Evolutionary conservation across 2,113 vertebrate genomes (phyloP), one percentile per base, ranked within the genome.

Genomic region (Peromyscus polionotus): DNA sequence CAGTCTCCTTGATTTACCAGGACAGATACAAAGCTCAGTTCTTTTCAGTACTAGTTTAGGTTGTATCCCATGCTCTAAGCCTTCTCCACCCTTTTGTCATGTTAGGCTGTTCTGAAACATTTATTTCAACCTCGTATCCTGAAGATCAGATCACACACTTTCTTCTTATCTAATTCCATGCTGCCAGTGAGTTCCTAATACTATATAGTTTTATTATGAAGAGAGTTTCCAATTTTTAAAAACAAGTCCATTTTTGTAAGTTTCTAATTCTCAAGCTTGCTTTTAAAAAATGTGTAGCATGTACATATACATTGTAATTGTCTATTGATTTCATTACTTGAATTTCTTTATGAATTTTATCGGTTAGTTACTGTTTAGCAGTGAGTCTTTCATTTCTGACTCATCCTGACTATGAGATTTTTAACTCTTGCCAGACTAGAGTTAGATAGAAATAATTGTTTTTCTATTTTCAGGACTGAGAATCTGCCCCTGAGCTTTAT

Each of bases 161-260:
- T 95, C 65, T 81, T 97, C 96, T 79, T 67, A 92, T 31, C 51
- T 90, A 16, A 88, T 96, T 94, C 31, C 51, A 75, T 33, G 83
- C 31, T 91, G 26, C 39, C 79, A 84, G 3, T 20, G 22, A 80
- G 19, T 83, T 83, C 20, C 91, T 96, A 63, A 75, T 63, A 85
- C 91, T 91, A 70, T 3, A 88, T 3, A 88, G 5, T 92, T 93
- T 95, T 63, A 95, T 22, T 13, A 63, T 90, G 13, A 93, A 36
- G 24, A 31, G 94, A 24, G 68, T 59, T 93, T 77, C 12, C 45
- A 45, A 80, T 72, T 80, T 80, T 93, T 39, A n/a, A 22, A 76
- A 90, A 87, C 90, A 13, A 73, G 5, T 93, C 36, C 54, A 51
- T 33, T 94, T 79, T 80, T 10, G 22, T 91, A 72, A 39, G 31